Conservation (phyloP, 2,888 invertebrate species). For the Lypha dubia region DNA sequence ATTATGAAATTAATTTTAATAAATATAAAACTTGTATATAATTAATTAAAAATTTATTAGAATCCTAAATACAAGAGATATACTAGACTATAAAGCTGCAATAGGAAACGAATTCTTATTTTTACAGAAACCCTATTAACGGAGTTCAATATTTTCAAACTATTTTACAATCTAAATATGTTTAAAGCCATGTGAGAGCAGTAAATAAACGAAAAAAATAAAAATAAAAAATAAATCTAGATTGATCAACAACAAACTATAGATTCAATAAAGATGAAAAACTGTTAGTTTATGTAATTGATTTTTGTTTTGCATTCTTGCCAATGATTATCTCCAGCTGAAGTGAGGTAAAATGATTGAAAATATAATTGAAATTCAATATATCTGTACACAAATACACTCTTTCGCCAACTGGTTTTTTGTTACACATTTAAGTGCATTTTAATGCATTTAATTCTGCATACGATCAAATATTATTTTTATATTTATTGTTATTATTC, state of each 20-base stretch:
- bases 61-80: no score
- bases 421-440: constrained; percentile 25
- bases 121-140: constrained; percentile 19
- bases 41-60: neutral
- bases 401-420: neutral
- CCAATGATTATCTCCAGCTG: constrained; percentile 70
- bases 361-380: constrained; percentile 66
- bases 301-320: constrained; percentile 71
- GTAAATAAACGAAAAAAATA: neutral
- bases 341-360: constrained; percentile 38
- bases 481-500: constrained; percentile 20
- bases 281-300: constrained; percentile 75
- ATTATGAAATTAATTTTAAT: no score
- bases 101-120: no score
- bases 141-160: neutral
- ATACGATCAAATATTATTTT: constrained; percentile 16
- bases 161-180: neutral
- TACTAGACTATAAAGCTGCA: no score
- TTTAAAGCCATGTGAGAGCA: neutral
- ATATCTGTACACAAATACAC: neutral
- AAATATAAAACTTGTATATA: no score
- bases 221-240: constrained; percentile 8
- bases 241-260: no score
- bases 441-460: constrained; percentile 4
- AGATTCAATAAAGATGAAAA: constrained; percentile 30